Evolutionary conservation across 2,888 invertebrate genomes (phyloP).

Genomic region (Ypsolopha sequella): DNA sequence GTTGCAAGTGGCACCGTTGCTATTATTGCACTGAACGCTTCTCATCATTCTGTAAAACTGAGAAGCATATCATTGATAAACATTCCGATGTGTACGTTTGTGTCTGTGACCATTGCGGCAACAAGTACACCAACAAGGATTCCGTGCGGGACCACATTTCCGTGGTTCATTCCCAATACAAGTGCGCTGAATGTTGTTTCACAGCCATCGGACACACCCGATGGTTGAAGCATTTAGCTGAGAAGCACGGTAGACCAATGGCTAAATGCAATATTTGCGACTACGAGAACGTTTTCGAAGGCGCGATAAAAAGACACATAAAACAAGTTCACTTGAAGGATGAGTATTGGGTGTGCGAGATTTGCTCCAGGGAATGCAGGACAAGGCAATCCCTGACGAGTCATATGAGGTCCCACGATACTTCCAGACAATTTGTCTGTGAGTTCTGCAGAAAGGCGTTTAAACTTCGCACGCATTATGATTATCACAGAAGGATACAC

Average conservation of each 20-base stretch:
- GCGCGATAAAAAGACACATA: background rate
- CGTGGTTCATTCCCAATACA: background rate
- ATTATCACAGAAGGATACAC: slow-evolving; percentile 25
- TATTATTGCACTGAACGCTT: no score
- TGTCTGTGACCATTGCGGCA: background rate
- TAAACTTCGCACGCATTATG: slow-evolving; percentile 10
- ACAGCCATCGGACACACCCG: no score
- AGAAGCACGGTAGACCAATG: slow-evolving; percentile 3
- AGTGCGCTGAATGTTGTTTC: background rate
- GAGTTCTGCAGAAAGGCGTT: slow-evolving; percentile 27
- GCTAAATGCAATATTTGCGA: background rate
- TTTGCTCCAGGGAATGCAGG: slow-evolving; percentile 13
- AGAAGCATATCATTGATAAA: no score
- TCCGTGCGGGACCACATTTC: background rate
- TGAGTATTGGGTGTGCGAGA: slow-evolving; percentile 17
- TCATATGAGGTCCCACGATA: slow-evolving; percentile 17
- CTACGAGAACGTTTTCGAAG: background rate
- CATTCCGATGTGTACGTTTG: background rate
- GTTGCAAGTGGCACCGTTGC: no score
- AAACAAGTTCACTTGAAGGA: slow-evolving; percentile 27
- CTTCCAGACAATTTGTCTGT: slow-evolving; percentile 20
- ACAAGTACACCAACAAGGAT: background rate
- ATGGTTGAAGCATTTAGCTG: background rate
- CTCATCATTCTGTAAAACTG: no score
- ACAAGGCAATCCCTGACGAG: background rate